Percentiles rank a stretch among this genome's conserved stretches.
Conservation (phyloP, 2,888 invertebrate species). For the Hymenopus coronatus region DNA sequence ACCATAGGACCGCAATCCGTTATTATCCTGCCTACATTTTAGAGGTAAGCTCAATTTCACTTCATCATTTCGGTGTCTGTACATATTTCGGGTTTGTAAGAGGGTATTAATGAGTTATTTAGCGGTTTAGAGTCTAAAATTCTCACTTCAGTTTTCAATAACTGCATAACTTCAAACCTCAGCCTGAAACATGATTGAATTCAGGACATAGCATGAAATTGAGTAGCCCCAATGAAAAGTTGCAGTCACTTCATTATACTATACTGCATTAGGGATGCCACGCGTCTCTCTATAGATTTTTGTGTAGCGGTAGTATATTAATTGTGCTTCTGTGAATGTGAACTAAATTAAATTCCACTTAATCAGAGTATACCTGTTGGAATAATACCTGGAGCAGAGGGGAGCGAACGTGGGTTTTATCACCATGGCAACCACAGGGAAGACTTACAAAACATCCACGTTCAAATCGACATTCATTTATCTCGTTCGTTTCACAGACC, state of each 20-base stretch:
- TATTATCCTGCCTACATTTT: too few relatives aligned
- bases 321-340: neutral
- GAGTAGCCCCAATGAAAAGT: neutral
- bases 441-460: neutral
- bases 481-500: neutral
- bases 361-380: slow-evolving; percentile 3
- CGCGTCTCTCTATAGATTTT: neutral
- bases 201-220: too few relatives aligned
- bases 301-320: neutral
- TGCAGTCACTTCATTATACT: neutral
- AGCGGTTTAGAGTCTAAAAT: too few relatives aligned
- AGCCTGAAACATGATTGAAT: too few relatives aligned
- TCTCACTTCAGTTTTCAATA: too few relatives aligned
- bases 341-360: neutral
- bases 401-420: neutral
- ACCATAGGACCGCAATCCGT: too few relatives aligned
- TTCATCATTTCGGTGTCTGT: too few relatives aligned
- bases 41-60: too few relatives aligned
- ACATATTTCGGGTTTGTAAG: too few relatives aligned
- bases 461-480: neutral
- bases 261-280: neutral
- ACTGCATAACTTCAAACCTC: too few relatives aligned
- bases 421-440: slow-evolving; percentile 1
- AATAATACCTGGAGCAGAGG: neutral
- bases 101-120: too few relatives aligned